phyloP scores from a whole-genome alignment of 2,888 invertebrate genomes.

The Meta bourneti region DNA sequence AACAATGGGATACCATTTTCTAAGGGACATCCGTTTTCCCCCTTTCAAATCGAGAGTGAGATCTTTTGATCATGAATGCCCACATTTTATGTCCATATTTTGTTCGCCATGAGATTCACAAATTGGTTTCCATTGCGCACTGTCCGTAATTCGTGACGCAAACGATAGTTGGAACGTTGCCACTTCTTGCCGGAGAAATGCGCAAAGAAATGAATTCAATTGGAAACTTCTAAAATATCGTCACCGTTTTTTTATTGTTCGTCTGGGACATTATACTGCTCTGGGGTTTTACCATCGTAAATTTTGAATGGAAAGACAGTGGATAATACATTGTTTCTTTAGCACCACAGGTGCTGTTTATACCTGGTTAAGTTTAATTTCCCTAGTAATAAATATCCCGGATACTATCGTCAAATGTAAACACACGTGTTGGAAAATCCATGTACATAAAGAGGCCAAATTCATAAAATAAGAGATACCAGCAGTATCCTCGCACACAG shows the following conservation, averaged over 20 bases:
- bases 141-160: constrained; percentile 7
- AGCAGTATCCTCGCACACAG: no score
- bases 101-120: not conserved
- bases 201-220: constrained; percentile 8
- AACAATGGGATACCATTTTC: constrained; percentile 22
- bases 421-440: no score
- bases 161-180: constrained; percentile 6
- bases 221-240: not conserved
- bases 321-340: not conserved
- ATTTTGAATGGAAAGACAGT: not conserved
- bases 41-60: not conserved
- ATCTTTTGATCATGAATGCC: not conserved
- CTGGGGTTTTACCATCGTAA: constrained; percentile 1
- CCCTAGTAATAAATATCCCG: no score
- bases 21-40: not conserved
- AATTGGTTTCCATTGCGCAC: constrained; percentile 5
- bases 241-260: constrained; percentile 22
- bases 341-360: not conserved
- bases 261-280: not conserved
- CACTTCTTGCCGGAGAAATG: constrained; percentile 6
- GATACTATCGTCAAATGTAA: no score
- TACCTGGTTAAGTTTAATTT: no score
- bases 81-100: constrained; percentile 7
- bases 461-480: no score
- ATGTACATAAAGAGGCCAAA: no score